Conservation (phyloP, 2,113 vertebrate genomes). For the Chloropsis cyanopogon region DNA sequence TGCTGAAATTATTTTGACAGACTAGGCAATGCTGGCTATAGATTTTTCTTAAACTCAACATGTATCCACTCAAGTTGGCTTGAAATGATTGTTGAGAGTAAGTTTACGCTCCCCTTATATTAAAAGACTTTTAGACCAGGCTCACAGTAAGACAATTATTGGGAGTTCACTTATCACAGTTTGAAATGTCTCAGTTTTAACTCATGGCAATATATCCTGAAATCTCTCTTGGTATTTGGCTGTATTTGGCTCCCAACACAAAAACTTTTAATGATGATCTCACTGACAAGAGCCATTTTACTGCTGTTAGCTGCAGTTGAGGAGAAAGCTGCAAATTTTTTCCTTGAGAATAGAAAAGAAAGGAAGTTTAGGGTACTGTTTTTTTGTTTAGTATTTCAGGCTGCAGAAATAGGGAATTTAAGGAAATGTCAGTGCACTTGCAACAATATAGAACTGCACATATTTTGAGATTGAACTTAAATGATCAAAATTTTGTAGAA, state of each 20-base stretch:
- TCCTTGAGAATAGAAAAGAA: neutral
- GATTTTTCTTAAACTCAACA: neutral
- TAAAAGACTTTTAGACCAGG: neutral
- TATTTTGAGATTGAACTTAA: neutral
- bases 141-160: neutral
- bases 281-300: neutral
- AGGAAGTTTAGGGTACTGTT: accelerated
- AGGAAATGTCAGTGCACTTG: neutral
- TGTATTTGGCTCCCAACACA: neutral
- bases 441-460: neutral
- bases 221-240: neutral
- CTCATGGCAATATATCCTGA: neutral
- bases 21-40: neutral
- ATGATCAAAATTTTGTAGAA: neutral
- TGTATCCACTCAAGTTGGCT: neutral
- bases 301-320: neutral
- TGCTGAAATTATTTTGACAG: slow-evolving; percentile 13
- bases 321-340: neutral
- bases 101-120: neutral
- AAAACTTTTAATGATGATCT: neutral
- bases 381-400: neutral
- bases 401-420: neutral
- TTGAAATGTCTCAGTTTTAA: neutral
- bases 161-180: slow-evolving; percentile 13
- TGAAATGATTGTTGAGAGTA: neutral